A percentile compares a stretch with the other conserved stretches of the same genome.
phyloP scores from a whole-genome alignment of 1,140 invertebrate species.

The Drosophila rhopaloa region DNA sequence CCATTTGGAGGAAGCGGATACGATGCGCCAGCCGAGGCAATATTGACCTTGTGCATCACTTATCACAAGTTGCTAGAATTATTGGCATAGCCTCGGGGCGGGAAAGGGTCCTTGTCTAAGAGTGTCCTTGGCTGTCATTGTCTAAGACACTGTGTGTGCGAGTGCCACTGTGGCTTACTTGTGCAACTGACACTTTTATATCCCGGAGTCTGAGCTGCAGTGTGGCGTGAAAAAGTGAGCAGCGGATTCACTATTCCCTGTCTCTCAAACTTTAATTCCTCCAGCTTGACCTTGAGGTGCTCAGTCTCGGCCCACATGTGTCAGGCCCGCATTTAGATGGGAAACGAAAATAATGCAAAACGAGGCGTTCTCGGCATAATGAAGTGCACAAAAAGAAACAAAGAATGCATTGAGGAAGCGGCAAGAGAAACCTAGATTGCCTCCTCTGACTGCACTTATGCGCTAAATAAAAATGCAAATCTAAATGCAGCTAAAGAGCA shows the following conservation, averaged over 20 bases:
- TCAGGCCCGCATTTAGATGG: conserved; percentile 8
- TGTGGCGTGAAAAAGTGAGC: conserved; percentile 9
- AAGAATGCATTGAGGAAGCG: conserved; percentile 12
- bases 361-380: conserved; percentile 46
- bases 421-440: conserved; percentile 49
- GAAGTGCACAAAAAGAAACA: conserved; percentile 20
- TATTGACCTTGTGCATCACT: conserved; percentile 43
- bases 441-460: conserved; percentile 58
- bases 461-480: conserved; percentile 83
- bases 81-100: conserved; percentile 17
- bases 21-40: conserved; percentile 7
- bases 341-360: conserved; percentile 38
- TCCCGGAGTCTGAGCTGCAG: not conserved
- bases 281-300: conserved; percentile 37
- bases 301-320: conserved; percentile 40
- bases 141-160: not conserved
- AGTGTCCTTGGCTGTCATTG: conserved; percentile 45
- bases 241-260: conserved; percentile 2
- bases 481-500: conserved; percentile 70
- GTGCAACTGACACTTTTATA: conserved; percentile 21
- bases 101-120: conserved; percentile 24
- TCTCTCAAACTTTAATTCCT: conserved; percentile 30
- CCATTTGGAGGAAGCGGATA: conserved; percentile 2
- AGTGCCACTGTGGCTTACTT: conserved; percentile 22
- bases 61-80: conserved; percentile 39